Conservation (phyloP, 2,888 invertebrate species). For the Cephus runcator region DNA sequence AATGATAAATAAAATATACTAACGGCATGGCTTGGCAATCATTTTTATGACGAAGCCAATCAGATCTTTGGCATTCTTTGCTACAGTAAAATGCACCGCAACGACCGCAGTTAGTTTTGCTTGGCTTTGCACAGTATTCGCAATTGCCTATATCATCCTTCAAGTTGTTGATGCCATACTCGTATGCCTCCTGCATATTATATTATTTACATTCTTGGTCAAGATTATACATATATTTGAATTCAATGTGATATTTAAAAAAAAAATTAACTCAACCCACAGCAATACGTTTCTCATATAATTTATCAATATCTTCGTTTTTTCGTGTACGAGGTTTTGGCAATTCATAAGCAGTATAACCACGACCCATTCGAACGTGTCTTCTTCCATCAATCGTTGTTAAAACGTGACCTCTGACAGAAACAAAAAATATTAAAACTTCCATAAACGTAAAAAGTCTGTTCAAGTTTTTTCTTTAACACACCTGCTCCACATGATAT, state of each 20-base stretch:
- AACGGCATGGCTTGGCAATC: constrained; percentile 52
- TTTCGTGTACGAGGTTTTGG: constrained; percentile 41
- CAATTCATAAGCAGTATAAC: constrained; percentile 49
- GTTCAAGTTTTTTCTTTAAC: not conserved
- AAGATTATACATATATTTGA: not conserved
- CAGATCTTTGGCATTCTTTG: constrained; percentile 45
- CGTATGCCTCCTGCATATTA: constrained; percentile 42
- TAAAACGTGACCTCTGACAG: constrained; percentile 37
- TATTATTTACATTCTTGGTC: not conserved
- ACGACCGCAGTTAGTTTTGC: constrained; percentile 37
- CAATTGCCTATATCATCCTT: constrained; percentile 33
- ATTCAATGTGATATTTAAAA: not conserved
- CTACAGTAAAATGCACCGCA: constrained; percentile 53
- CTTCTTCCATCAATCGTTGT: constrained; percentile 46
- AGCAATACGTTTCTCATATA: constrained; percentile 44
- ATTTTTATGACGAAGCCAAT: constrained; percentile 52
- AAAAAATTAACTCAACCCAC: constrained; percentile 25
- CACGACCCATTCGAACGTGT: constrained; percentile 55
- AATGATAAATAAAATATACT: constrained; percentile 22
- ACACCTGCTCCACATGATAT: constrained; percentile 55
- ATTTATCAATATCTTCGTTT: constrained; percentile 29
- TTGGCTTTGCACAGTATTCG: constrained; percentile 23
- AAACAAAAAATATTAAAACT: not conserved
- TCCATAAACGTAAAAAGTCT: not conserved
- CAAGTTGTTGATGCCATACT: constrained; percentile 40